A percentile compares a stretch with the other conserved stretches of the same genome.
phyloP scores from a whole-genome alignment of 2,797 vertebrate genomes.

The Myripristis murdjan region DNA sequence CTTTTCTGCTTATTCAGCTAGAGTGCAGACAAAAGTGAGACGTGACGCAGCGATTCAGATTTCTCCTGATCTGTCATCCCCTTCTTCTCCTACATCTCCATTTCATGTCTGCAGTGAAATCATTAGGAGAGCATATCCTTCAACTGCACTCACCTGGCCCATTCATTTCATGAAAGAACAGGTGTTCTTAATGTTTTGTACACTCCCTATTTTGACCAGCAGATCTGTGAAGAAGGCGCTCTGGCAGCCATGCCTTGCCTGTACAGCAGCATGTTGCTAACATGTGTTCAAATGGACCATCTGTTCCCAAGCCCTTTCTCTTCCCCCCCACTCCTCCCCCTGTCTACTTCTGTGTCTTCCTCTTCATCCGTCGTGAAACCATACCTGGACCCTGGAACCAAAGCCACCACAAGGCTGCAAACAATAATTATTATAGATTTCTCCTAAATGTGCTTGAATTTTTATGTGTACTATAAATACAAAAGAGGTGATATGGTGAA shows the following conservation, averaged over 20 bases:
- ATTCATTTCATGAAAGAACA: constrained; percentile 5
- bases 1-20: too few relatives aligned
- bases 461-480: constrained; percentile 61
- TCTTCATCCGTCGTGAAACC: constrained; percentile 41
- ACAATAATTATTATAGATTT: constrained; percentile 47
- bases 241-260: constrained; percentile 18
- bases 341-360: constrained; percentile 24
- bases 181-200: constrained; percentile 27
- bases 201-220: constrained; percentile 27
- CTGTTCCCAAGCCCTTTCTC: constrained; percentile 38
- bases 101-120: background rate
- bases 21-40: too few relatives aligned
- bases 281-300: constrained; percentile 41
- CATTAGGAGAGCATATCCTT: background rate
- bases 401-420: constrained; percentile 50
- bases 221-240: constrained; percentile 22
- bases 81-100: background rate
- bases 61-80: too few relatives aligned
- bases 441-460: constrained; percentile 35
- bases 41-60: too few relatives aligned
- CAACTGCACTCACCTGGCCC: constrained; percentile 24
- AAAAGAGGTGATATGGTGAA: background rate
- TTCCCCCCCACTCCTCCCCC: constrained; percentile 14
- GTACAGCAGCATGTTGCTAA: constrained; percentile 37
- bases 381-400: constrained; percentile 41